phyloP scores from a whole-genome alignment of 2,888 invertebrate species.

The Mimachlamys varia region DNA sequence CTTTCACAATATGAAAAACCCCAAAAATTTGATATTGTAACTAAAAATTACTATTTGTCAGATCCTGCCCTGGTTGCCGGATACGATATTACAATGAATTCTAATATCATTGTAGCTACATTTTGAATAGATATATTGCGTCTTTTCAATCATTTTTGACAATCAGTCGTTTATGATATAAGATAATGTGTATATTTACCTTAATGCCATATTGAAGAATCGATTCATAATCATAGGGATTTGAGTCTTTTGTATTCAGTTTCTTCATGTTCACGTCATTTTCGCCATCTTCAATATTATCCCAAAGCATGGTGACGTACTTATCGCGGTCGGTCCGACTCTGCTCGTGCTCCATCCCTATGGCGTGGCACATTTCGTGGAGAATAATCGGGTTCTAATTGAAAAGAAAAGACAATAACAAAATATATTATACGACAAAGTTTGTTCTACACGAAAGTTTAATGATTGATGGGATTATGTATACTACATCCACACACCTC shows the following conservation, averaged over 20 bases:
- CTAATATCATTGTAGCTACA: too few species aligned
- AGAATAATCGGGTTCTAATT: not conserved
- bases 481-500: too few species aligned
- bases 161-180: not conserved
- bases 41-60: too few species aligned
- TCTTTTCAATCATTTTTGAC: too few species aligned
- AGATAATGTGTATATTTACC: not conserved
- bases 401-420: not conserved
- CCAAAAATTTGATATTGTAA: too few species aligned
- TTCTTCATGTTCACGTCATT: not conserved
- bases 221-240: not conserved
- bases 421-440: too few species aligned
- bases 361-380: not conserved
- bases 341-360: not conserved
- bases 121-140: too few species aligned
- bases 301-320: not conserved
- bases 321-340: not conserved
- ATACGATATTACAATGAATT: too few species aligned
- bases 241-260: not conserved
- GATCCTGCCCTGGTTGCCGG: too few species aligned
- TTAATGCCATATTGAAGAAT: not conserved
- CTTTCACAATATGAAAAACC: too few species aligned
- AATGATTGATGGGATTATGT: not conserved
- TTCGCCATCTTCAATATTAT: not conserved
- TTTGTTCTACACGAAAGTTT: not conserved